Base-by-base conservation (phyloP, 2,888 invertebrate species). In the Mongoloraphidia duomilia region DNA sequence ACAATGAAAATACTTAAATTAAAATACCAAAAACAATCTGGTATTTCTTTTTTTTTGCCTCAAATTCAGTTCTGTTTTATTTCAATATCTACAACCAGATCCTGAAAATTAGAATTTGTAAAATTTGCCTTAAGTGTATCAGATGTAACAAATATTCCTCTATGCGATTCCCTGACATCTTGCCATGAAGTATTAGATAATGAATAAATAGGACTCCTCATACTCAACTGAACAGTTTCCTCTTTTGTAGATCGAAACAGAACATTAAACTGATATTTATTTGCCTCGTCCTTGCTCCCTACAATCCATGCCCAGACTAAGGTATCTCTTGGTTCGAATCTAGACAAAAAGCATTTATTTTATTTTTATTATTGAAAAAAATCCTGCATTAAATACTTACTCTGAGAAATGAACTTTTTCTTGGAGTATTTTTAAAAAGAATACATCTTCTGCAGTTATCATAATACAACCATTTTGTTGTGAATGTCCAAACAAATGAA, bases 301-400 rank as follows among this genome's bases (percentile, higher is more conserved):
- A 63, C 47, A 49, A 58, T 52, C 66, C 65, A 66, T 36, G 59
- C 56, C 65, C 65, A 66, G 17, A 65, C 49, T 14, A 57, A 46
- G 40, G 52, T 49, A 50, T 54, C 52, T 41, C 41, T 47, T 10
- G 39, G 34, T 36, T 48, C 41, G 11, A 49, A 37, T 14, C 44
- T 49, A 12, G 44, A 49, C 46, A 34, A 50, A 52, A n/a, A 47
- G 35, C 43, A 9, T 26, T 26, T 26, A 6, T 26, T 26, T 44
- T 12, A 34, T n/a, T 34, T 17, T 10, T 11, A 14, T 34, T 34
- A 46, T 37, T 34, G 17, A 38, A 10, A 46, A 17, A 38, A 45
- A 45, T 6, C 2, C 10, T 36, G 11, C 9, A 4, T 14, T 33
- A 2, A 10, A 9, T 43, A 14, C 14, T 12, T 37, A 48, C 37